Evolutionary conservation across 1,140 invertebrate genomes (phyloP).

Genomic region (Cryptotermes secundus): DNA sequence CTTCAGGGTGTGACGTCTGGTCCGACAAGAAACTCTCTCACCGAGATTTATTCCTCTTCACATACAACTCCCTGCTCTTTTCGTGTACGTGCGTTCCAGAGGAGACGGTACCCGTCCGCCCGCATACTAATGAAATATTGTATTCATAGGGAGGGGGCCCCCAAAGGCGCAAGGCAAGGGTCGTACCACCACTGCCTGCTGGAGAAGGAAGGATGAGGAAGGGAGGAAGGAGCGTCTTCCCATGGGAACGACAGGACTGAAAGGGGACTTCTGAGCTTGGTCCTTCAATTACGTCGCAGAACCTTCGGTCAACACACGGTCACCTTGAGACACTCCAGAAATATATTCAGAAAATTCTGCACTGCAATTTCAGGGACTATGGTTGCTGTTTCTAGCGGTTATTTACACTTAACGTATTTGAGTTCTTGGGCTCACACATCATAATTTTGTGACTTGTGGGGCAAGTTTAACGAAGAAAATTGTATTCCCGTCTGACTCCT

Average conservation of each 20-base stretch:
- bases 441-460: too few relatives aligned
- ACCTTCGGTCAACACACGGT: not conserved
- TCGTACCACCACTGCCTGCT: not conserved
- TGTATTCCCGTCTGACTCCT: too few relatives aligned
- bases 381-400: too few relatives aligned
- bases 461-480: too few relatives aligned
- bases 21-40: constrained; percentile 22
- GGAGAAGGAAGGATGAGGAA: not conserved
- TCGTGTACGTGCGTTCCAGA: not conserved
- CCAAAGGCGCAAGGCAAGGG: constrained; percentile 20
- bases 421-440: too few relatives aligned
- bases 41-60: constrained; percentile 32
- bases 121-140: constrained; percentile 35
- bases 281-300: constrained; percentile 21
- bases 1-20: not conserved
- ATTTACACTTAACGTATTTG: too few relatives aligned
- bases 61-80: not conserved
- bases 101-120: not conserved
- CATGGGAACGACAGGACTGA: not conserved
- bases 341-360: too few relatives aligned
- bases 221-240: not conserved
- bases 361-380: too few relatives aligned
- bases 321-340: too few relatives aligned
- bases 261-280: not conserved
- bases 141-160: constrained; percentile 33